Percentiles rank a stretch among this genome's conserved stretches.
phyloP scores from a whole-genome alignment of 2,888 invertebrate species.

The Portevinia maculata region DNA sequence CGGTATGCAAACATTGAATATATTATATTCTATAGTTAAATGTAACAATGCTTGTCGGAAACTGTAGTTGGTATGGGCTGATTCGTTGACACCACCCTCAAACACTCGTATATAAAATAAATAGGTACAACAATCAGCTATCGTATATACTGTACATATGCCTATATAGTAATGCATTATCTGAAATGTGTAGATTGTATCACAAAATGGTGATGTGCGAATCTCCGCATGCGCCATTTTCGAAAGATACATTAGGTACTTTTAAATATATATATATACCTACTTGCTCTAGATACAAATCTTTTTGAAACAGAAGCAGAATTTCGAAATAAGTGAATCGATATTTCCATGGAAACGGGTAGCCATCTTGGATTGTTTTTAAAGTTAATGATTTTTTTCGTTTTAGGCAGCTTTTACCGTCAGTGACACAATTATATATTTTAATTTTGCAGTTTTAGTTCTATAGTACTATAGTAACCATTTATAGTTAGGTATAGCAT shows the following conservation, averaged over 20 bases:
- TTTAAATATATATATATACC: not conserved
- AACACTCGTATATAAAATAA: not conserved
- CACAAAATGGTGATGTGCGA: not conserved
- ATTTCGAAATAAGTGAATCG: conserved; percentile 32
- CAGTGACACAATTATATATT: too few relatives aligned
- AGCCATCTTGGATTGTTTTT: conserved; percentile 41
- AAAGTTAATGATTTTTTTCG: not conserved
- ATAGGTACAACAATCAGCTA: too few relatives aligned
- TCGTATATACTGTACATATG: too few relatives aligned
- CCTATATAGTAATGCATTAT: too few relatives aligned
- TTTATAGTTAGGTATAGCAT: too few relatives aligned
- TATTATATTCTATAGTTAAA: not conserved
- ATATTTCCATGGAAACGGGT: conserved; percentile 47
- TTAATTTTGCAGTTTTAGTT: too few relatives aligned
- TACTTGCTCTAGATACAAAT: conserved; percentile 22
- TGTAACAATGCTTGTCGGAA: conserved; percentile 8
- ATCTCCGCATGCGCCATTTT: conserved; percentile 54
- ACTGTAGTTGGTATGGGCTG: conserved; percentile 6
- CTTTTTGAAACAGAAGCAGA: conserved; percentile 5
- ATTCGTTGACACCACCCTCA: conserved; percentile 25
- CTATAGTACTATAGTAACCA: too few relatives aligned
- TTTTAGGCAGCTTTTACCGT: not conserved
- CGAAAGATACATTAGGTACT: too few relatives aligned
- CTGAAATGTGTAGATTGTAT: too few relatives aligned
- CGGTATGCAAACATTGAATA: not conserved